Evolutionary conservation across 2,797 vertebrate genomes (phyloP), one percentile per base, ranked within the genome.

Genomic region (Etheostoma nigrum): DNA sequence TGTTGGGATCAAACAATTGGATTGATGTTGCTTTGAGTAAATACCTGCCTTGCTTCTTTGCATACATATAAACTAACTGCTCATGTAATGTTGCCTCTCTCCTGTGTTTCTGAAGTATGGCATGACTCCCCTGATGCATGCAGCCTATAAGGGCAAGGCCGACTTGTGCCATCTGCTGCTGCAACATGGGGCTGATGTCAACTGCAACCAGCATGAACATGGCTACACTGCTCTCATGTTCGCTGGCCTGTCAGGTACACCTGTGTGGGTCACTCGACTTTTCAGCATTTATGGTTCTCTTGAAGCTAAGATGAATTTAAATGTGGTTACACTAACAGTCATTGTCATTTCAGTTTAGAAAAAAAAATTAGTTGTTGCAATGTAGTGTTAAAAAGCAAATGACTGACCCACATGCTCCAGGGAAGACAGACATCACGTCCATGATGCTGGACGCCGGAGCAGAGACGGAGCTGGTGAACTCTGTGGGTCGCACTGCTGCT

Each of bases 181-280:
- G 83, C 95, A 96, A 42, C 96, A 97, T 0, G 97, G 97, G 33
- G 97, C 97, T 0, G 96, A 98, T 11, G 97, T 98, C 2, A 98
- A 97, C 89, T 97, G 97, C 86, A 97, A 98, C 15, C 95, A 98
- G 21, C 97, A 98, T 0, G 96, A 98, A 27, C 96, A 97, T 0
- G 96, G 97, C 63, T 99, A 98, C 84, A 98, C 97, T 0, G 96
- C 97, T 61, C 94, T 99, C 65, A 99, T 99, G 97, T 98, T 99
- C 63, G 97, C 97, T n/a, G 97, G 96, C 1, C 95, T 99, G 18
- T 98, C 97, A 85, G 97, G 97, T 98, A 82, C 2, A 18, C 36
- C 18, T 44, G 12, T 40, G 11, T 53, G 16, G 53, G 15, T 4
- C 33, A 25, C 18, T 44, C 16, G 7, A 11, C 15, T 53, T 40